Base-by-base conservation (phyloP, 2,888 invertebrate species). In the Rhamphomyia laevipes region DNA sequence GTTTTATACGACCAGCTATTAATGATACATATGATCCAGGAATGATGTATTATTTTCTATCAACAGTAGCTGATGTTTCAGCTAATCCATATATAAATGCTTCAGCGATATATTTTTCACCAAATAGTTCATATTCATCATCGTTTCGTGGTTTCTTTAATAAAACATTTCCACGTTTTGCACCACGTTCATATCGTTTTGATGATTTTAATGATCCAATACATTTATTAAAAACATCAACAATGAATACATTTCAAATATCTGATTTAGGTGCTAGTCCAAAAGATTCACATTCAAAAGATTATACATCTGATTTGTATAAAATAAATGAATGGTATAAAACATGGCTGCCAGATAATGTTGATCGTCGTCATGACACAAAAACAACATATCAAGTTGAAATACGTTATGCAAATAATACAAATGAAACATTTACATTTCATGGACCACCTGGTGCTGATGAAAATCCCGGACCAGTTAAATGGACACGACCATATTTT, bases 131-230 rank as follows among this genome's bases (percentile, higher is more conserved):
- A 0, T 97, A 94, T 62, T 87, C 94, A 0, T 88, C 95, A 0
- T 94, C 92, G 3, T 95, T 93, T 65, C 77, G 89, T 67, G 93
- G 93, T 21, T 92, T 94, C 72, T 95, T 95, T 75, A 97, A 97
- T 66, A 92, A 89, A 68, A 96, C 96, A 0, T 79, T 96, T 70
- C 89, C 90, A 0, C 74, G 90, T 56, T 97, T 96, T 70, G 97
- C 94, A 1, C 96, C 96, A 0, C 77, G 94, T 63, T 91, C 95
- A 0, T 93, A 81, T 66, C 77, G 93, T 53, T 80, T 85, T 30
- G 93, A 94, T 65, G 93, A 94, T 68, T 94, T 92, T 62, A 93
- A 93, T 64, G 95, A 97, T 68, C 94, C 96, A 0, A 91, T 95
- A 47, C 96, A 96, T 73, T 71, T 90, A 58, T 89, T 95, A 66